These are phyloP conservation scores for Macrotrachela quadricornifera DNA, from an alignment of 1,140 invertebrate species.

Conservation along the genomic window DNA sequence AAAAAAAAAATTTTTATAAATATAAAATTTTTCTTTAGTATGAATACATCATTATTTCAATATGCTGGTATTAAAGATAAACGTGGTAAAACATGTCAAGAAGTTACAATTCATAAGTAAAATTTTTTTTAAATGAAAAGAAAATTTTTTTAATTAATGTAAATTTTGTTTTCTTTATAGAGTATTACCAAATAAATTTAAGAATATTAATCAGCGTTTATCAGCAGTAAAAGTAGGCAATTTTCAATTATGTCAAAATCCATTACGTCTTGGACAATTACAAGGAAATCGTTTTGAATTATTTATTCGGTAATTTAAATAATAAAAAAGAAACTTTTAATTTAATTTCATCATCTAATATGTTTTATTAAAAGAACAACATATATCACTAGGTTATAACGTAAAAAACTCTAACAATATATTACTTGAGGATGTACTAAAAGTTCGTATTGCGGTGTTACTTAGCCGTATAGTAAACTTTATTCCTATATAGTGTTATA, in stretches of 20 bases:
- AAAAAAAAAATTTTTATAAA: neutral
- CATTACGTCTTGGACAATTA: constrained; percentile 53
- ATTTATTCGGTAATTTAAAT: constrained; percentile 24
- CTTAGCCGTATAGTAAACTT: too few relatives aligned
- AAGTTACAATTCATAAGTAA: constrained; percentile 48
- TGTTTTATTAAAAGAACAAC: too few relatives aligned
- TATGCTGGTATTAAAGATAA: constrained; percentile 87
- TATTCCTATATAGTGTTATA: too few relatives aligned
- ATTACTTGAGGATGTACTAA: too few relatives aligned
- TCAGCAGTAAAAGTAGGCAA: neutral
- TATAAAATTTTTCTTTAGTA: constrained; percentile 19
- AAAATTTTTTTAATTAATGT: too few relatives aligned
- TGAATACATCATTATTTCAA: constrained; percentile 43
- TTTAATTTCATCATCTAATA: too few relatives aligned
- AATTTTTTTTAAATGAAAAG: neutral
- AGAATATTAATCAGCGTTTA: constrained; percentile 11
- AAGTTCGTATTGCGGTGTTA: too few relatives aligned
- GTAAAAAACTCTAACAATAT: too few relatives aligned
- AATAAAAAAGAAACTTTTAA: too few relatives aligned
- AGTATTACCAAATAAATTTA: neutral
- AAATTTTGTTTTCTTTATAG: neutral
- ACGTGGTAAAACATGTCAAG: constrained; percentile 69
- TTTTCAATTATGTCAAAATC: constrained; percentile 22
- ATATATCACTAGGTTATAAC: too few relatives aligned
- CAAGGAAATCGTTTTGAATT: constrained; percentile 51